Percentiles rank a stretch among this genome's conserved stretches.
phyloP scores from a whole-genome alignment of 2,797 vertebrate species.

The Salmo trutta region DNA sequence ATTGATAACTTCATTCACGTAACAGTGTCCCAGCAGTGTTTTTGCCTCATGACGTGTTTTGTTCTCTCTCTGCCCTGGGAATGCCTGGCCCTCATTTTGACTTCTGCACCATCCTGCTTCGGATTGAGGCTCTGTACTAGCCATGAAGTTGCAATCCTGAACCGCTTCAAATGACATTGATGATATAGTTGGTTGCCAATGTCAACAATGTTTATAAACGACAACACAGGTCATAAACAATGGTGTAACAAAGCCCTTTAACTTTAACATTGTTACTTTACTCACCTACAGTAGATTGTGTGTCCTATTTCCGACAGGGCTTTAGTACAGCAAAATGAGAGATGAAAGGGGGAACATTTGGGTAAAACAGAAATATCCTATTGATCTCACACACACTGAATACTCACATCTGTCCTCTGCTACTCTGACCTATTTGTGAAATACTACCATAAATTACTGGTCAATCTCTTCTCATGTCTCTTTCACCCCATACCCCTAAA shows the following conservation, averaged over 20 bases:
- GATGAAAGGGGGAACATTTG: background rate
- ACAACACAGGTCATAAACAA: background rate
- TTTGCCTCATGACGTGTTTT: slow-evolving; percentile 4
- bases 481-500: slow-evolving; percentile 22
- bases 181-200: background rate
- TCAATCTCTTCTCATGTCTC: slow-evolving; percentile 41
- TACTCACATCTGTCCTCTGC: slow-evolving; percentile 6
- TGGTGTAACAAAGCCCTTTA: background rate
- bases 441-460: slow-evolving; percentile 18
- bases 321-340: no score
- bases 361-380: background rate
- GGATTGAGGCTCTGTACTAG: background rate
- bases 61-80: slow-evolving; percentile 8
- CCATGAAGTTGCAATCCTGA: background rate
- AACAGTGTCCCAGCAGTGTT: slow-evolving; percentile 5
- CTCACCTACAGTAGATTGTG: no score
- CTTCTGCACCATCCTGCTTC: slow-evolving; percentile 15
- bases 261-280: background rate
- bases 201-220: background rate
- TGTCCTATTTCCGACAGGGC: no score
- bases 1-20: no score
- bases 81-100: slow-evolving; percentile 41
- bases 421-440: slow-evolving; percentile 49
- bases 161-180: background rate
- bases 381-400: background rate